Evolutionary conservation across 2,888 invertebrate species (phyloP).

Genomic region (Liodrosophila aerea): DNA sequence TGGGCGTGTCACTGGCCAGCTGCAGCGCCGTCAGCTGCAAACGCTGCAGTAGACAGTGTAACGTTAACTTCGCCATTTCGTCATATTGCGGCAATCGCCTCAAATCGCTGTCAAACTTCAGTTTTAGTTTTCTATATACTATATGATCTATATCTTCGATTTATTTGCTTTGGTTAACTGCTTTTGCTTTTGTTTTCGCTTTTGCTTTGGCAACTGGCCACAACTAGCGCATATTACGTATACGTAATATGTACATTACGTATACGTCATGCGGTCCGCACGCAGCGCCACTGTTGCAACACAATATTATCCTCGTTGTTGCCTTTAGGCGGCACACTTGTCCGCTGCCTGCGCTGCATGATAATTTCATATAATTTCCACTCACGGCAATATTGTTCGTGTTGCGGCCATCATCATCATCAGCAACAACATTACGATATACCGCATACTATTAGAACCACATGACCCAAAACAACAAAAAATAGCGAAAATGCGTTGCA

Average conservation of each 20-base stretch:
- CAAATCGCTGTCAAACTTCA: constrained; percentile 1
- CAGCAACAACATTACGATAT: constrained; percentile 3
- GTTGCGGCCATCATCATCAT: constrained; percentile 44
- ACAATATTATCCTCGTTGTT: constrained; percentile 41
- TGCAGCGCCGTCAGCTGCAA: constrained; percentile 66
- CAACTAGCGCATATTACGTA: constrained; percentile 49
- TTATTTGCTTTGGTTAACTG: constrained; percentile 21
- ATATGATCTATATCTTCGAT: constrained; percentile 5
- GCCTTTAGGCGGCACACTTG: constrained; percentile 61
- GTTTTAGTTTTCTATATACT: constrained; percentile 5
- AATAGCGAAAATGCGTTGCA: constrained; percentile 49
- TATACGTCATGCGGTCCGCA: constrained; percentile 63
- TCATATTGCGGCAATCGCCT: constrained; percentile 63
- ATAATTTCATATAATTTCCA: constrained; percentile 74
- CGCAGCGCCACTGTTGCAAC: constrained; percentile 37
- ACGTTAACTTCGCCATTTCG: constrained; percentile 73
- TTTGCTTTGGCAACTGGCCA: constrained; percentile 59
- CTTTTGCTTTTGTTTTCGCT: constrained; percentile 10
- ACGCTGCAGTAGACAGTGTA: constrained; percentile 64
- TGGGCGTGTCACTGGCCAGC: constrained; percentile 49
- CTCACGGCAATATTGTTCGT: constrained; percentile 46
- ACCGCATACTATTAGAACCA: background rate
- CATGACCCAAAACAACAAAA: constrained; percentile 51
- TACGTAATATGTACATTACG: constrained; percentile 51
- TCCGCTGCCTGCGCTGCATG: constrained; percentile 67